A percentile compares a stretch with the other conserved stretches of the same genome.
Evolutionary conservation across 2,113 vertebrate genomes (phyloP).

Genomic region (Ceuthmochares aereus): DNA sequence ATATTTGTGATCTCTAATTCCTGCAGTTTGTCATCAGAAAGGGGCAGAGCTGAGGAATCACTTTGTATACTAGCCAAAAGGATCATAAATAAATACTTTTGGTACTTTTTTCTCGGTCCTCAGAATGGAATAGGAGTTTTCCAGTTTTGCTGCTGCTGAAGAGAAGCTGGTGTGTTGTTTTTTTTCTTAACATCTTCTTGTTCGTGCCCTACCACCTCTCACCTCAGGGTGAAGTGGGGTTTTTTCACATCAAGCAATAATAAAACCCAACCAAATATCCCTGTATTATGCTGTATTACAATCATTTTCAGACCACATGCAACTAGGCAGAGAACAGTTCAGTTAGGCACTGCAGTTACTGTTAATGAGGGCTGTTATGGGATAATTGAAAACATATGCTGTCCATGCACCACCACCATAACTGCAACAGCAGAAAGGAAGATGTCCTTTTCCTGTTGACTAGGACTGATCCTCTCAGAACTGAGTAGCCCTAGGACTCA

Average conservation of each 20-base stretch:
- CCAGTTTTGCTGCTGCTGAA: neutral
- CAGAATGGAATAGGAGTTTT: neutral
- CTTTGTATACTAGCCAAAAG: neutral
- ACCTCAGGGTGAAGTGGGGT: neutral
- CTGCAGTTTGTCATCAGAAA: neutral
- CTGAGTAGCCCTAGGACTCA: conserved; percentile 1
- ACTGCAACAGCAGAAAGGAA: conserved; percentile 67
- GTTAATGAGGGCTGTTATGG: conserved; percentile 66
- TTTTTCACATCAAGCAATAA: neutral
- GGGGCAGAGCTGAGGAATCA: neutral
- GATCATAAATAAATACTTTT: neutral
- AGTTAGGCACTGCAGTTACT: conserved; percentile 30
- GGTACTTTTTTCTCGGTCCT: neutral
- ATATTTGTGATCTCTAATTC: neutral
- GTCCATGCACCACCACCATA: conserved; percentile 32
- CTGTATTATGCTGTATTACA: neutral
- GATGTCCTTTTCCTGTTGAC: conserved; percentile 39
- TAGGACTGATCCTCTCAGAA: conserved; percentile 25
- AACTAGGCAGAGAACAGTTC: conserved; percentile 30
- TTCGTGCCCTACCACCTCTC: neutral
- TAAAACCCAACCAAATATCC: neutral
- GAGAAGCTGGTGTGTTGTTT: neutral
- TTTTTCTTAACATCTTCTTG: neutral
- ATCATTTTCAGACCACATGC: conserved; percentile 29
- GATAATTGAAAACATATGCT: conserved; percentile 74